Conservation (phyloP, 2,888 invertebrate genomes). For the Melieria omissa region DNA sequence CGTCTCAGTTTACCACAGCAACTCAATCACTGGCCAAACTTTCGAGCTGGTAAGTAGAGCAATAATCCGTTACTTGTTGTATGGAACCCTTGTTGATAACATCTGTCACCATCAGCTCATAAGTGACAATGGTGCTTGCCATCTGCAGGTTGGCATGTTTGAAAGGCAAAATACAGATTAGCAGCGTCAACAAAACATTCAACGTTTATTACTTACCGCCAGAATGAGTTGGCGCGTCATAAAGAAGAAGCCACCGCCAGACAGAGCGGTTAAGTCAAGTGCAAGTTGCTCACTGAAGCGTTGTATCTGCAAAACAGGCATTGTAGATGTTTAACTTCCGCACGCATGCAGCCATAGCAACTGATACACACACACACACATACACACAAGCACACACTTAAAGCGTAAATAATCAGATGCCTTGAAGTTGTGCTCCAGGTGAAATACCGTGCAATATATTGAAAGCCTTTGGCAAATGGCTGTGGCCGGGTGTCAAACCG, state of each 20-base stretch:
- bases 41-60: constrained; percentile 36
- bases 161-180: neutral
- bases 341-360: neutral
- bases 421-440: neutral
- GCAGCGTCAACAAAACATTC: neutral
- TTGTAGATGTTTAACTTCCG: too few relatives aligned
- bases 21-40: constrained; percentile 36
- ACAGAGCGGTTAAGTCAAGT: constrained; percentile 59
- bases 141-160: constrained; percentile 65
- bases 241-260: constrained; percentile 61
- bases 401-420: neutral
- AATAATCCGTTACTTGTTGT: constrained; percentile 55
- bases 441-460: neutral
- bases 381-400: neutral
- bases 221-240: constrained; percentile 61
- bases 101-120: constrained; percentile 74
- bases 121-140: constrained; percentile 74
- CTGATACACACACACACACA: neutral
- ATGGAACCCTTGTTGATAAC: constrained; percentile 58
- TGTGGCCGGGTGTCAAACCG: too few relatives aligned
- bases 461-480: too few relatives aligned
- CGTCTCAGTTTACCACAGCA: neutral
- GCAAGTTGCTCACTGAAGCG: constrained; percentile 60
- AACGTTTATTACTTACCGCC: constrained; percentile 49
- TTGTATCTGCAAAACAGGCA: constrained; percentile 53